Base-by-base conservation (phyloP, 2,797 vertebrate species). In the Melanotaenia boesemani region DNA sequence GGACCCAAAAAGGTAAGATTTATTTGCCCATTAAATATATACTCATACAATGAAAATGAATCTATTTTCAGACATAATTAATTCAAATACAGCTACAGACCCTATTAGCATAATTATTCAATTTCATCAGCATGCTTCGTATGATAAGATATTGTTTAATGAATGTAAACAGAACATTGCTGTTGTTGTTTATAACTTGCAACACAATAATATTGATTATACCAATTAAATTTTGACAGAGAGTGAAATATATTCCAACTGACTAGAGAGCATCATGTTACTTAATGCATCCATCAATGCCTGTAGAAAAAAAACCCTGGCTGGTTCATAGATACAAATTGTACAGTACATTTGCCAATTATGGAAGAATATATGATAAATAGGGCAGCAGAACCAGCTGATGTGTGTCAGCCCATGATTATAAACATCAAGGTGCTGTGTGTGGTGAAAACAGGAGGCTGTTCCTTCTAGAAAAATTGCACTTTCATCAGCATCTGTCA, bases 61-160 rank as follows among this genome's bases (percentile, higher is more conserved):
- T 75, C 62, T 70, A 70, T 61, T 72, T 76, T 60, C 54, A 67
- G 34, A 67, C 78, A 32, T 72, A 80, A 88, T 88, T 82, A 63
- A 78, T 79, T 73, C 67, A 71, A 74, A 79, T 30, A 70, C 39
- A 77, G 60, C 39, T 44, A 69, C 64, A 70, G 18, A 74, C 15
- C 6, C 12, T 50, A 80, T 75, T 84, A 81, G 67, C 81, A 75
- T 85, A 80, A 81, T 76, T 74, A 84, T 88, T 67, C 12, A 28
- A 70, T 81, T 81, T 50, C 16, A 72, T 52, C 67, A 68, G 32
- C 44, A 65, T 69, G 56, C 71, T 44, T 70, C 44, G 63, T 44
- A 72, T 79, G 61, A 76, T 67, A 67, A 73, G 61, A 80, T 76
- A 76, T 70, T 77, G 67, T 72, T 73, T 72, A 46, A 67, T 80